A percentile compares a stretch with the other conserved stretches of the same genome.
phyloP scores from a whole-genome alignment of 53 echinoderm and acorn worm genomes.

The Henricia sp. region DNA sequence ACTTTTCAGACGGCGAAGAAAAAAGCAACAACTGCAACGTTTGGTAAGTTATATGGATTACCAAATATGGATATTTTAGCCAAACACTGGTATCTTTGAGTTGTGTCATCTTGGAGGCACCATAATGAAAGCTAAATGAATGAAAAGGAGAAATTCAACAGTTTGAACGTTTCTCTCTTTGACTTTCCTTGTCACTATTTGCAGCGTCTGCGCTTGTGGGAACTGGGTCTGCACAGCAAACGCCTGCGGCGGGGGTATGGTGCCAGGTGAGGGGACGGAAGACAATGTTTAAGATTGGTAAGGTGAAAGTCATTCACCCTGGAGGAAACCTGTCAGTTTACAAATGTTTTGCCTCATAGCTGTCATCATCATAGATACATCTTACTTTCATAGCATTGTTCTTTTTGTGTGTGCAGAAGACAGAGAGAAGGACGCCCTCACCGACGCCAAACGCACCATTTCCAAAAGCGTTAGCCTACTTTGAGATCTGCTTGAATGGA shows the following conservation, averaged over 20 bases:
- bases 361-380: too few relatives aligned
- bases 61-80: not conserved
- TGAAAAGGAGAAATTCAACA: not conserved
- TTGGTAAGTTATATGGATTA: slow-evolving; percentile 49
- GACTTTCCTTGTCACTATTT: not conserved
- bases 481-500: too few relatives aligned
- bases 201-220: slow-evolving; percentile 66
- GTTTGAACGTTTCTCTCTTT: not conserved
- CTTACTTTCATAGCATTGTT: too few relatives aligned
- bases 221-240: slow-evolving; percentile 72
- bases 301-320: too few relatives aligned
- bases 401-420: too few relatives aligned
- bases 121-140: not conserved
- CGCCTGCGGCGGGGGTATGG: slow-evolving; percentile 27
- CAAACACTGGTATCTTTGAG: not conserved
- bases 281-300: too few relatives aligned
- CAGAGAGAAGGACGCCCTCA: too few relatives aligned
- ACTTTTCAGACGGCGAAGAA: slow-evolving; percentile 57
- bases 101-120: not conserved
- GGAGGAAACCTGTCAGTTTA: too few relatives aligned
- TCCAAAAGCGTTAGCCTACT: too few relatives aligned
- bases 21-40: slow-evolving; percentile 58
- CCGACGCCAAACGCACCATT: too few relatives aligned
- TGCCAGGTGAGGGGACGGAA: slow-evolving; percentile 1
- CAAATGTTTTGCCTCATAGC: too few relatives aligned